A percentile compares a stretch with the other conserved stretches of the same genome.
Conservation (phyloP, 2,797 vertebrate species). For the Gouania willdenowi region DNA sequence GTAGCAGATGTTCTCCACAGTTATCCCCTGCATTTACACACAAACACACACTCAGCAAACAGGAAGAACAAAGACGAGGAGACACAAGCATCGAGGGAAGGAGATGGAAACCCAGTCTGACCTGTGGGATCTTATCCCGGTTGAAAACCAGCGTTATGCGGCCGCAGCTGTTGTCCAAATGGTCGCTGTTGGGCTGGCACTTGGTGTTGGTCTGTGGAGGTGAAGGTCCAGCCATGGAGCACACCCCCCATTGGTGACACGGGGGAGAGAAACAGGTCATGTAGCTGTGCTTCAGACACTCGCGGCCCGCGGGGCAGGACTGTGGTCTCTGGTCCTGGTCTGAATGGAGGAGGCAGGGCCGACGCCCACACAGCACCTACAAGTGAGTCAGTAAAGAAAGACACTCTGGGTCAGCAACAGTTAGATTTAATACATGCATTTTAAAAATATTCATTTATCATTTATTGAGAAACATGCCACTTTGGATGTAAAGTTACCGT, state of each 20-base stretch:
- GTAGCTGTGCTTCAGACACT: constrained; percentile 79
- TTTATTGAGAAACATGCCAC: too few species aligned
- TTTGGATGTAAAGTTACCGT: too few species aligned
- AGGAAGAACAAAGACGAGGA: too few species aligned
- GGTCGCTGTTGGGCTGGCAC: constrained; percentile 85
- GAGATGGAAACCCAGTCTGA: constrained; percentile 51
- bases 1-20: constrained; percentile 90
- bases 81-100: too few species aligned
- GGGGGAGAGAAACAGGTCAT: constrained; percentile 90
- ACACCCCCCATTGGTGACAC: constrained; percentile 89
- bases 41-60: too few species aligned
- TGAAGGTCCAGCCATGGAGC: constrained; percentile 72
- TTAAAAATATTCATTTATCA: too few species aligned
- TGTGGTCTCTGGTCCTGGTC: constrained; percentile 55
- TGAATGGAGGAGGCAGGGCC: constrained; percentile 74
- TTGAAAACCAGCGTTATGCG: constrained; percentile 90
- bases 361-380: constrained; percentile 91
- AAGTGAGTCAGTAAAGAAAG: too few species aligned
- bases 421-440: too few species aligned
- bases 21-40: constrained; percentile 83
- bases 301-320: constrained; percentile 81
- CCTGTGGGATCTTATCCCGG: constrained; percentile 86
- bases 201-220: constrained; percentile 68
- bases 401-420: too few species aligned
- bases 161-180: constrained; percentile 91